phyloP scores from a whole-genome alignment of 2,888 invertebrate species.

The Lissocephala sabroskyi region DNA sequence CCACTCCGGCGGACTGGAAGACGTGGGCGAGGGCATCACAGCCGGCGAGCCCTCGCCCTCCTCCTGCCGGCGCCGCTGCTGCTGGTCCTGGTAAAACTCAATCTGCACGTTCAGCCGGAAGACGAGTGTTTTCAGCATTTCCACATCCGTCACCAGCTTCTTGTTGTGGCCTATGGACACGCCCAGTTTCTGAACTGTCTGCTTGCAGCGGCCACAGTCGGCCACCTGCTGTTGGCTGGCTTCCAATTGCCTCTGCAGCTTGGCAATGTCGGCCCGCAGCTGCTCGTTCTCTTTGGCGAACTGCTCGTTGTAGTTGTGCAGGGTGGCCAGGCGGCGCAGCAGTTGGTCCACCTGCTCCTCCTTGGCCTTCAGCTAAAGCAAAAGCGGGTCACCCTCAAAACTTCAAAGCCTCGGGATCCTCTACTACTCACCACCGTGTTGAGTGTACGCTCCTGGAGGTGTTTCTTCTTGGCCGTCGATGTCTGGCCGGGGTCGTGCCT shows the following conservation, averaged over 20 bases:
- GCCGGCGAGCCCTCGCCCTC: background rate
- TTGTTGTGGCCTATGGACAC: slow-evolving; percentile 73
- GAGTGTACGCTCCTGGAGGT: slow-evolving; percentile 49
- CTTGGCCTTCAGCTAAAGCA: slow-evolving; percentile 77
- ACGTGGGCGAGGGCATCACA: slow-evolving; percentile 1
- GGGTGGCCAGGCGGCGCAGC: slow-evolving; percentile 76
- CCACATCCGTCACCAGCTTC: slow-evolving; percentile 78
- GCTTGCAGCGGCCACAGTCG: slow-evolving; percentile 67
- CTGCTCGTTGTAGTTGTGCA: slow-evolving; percentile 77
- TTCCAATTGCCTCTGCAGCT: slow-evolving; percentile 75
- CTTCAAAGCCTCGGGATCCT: too few relatives aligned
- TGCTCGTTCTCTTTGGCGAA: slow-evolving; percentile 78
- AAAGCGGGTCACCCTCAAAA: too few relatives aligned
- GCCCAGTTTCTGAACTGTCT: slow-evolving; percentile 39
- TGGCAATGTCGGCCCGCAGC: slow-evolving; percentile 74
- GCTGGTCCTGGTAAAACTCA: slow-evolving; percentile 83
- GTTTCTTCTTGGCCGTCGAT: slow-evolving; percentile 28
- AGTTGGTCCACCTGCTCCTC: slow-evolving; percentile 77
- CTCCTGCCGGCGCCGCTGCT: slow-evolving; percentile 58
- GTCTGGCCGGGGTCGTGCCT: background rate
- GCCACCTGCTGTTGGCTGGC: slow-evolving; percentile 60
- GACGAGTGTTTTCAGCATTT: slow-evolving; percentile 83
- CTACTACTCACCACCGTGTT: slow-evolving; percentile 58
- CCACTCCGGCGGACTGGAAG: slow-evolving; percentile 30
- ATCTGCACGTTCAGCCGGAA: slow-evolving; percentile 85